phyloP scores from a whole-genome alignment of 2,888 invertebrate species.

The Sesamia inferens region DNA sequence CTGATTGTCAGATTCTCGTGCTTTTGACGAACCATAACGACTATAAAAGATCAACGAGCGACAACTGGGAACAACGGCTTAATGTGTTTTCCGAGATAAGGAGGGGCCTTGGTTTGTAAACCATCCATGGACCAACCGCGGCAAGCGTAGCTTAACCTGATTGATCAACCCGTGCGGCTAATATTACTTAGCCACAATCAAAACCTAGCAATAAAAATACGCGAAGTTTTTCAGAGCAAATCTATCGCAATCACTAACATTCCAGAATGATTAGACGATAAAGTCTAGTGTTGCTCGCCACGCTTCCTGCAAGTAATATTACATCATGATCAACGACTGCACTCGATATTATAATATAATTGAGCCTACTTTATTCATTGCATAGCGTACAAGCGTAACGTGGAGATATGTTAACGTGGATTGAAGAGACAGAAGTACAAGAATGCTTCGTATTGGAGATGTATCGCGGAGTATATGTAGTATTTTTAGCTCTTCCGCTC shows the following conservation, averaged over 20 bases:
- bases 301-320: constrained; percentile 42
- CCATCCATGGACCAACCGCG: too few relatives aligned
- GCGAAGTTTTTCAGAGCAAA: constrained; percentile 53
- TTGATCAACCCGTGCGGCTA: too few relatives aligned
- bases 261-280: constrained; percentile 37
- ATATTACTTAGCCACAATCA: not conserved
- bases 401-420: constrained; percentile 23
- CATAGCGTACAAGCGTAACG: constrained; percentile 49
- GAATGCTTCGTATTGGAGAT: not conserved
- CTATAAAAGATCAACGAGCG: too few relatives aligned
- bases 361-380: constrained; percentile 62
- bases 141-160: too few relatives aligned
- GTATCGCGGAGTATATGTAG: too few relatives aligned
- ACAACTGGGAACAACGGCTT: too few relatives aligned
- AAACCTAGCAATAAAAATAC: not conserved
- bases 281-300: constrained; percentile 30
- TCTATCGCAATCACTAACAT: constrained; percentile 43
- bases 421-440: constrained; percentile 12
- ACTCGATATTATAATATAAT: constrained; percentile 63
- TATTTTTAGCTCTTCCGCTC: too few relatives aligned
- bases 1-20: too few relatives aligned
- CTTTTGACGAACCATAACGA: too few relatives aligned
- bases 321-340: constrained; percentile 41
- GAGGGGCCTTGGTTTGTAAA: too few relatives aligned
- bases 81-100: too few relatives aligned